phyloP scores from a whole-genome alignment of 2,888 invertebrate genomes.

The Crematogaster levior region DNA sequence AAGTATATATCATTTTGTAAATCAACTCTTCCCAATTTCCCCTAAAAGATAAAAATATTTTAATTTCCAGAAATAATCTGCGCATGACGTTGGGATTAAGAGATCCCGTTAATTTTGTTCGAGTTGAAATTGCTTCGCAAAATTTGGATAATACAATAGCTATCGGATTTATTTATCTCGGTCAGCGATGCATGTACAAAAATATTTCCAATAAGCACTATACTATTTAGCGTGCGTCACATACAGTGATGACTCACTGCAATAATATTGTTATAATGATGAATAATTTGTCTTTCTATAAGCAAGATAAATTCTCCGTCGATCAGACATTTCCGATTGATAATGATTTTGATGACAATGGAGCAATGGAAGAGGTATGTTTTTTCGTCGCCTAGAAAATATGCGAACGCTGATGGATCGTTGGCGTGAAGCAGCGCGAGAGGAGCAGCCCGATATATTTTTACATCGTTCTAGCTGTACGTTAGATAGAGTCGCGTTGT shows the following conservation, averaged over 20 bases:
- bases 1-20: background rate
- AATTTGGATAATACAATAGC: conserved; percentile 24
- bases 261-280: background rate
- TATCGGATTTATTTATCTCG: conserved; percentile 2
- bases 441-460: conserved; percentile 72
- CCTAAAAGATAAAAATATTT: background rate
- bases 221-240: conserved; percentile 59
- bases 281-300: background rate
- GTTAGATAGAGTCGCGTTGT: conserved; percentile 71
- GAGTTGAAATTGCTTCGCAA: background rate
- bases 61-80: background rate
- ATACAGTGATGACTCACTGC: background rate
- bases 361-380: conserved; percentile 3
- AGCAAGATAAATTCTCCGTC: conserved; percentile 32
- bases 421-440: conserved; percentile 43
- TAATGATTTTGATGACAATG: background rate
- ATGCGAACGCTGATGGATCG: conserved; percentile 53
- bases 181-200: conserved; percentile 30
- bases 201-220: conserved; percentile 69
- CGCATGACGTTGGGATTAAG: background rate
- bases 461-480: conserved; percentile 61
- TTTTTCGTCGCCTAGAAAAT: conserved; percentile 54
- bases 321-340: background rate
- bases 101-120: conserved; percentile 25
- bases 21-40: background rate